Evolutionary conservation across 2,888 invertebrate species (phyloP).

Genomic region (Polydrusus cervinus): DNA sequence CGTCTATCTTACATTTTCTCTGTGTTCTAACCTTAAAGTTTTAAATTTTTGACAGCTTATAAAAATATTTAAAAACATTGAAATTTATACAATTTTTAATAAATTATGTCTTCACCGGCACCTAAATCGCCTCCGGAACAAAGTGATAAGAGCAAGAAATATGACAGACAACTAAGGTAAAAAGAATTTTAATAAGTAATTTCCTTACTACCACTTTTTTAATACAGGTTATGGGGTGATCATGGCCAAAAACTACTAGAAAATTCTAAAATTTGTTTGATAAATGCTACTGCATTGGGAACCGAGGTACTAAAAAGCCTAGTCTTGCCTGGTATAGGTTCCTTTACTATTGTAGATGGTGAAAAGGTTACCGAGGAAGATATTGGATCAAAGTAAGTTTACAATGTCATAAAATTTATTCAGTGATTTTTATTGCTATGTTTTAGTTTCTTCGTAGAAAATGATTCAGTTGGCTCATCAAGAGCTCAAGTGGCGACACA

Average conservation of each 20-base stretch:
- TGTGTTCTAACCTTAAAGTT: not conserved
- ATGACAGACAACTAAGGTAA: constrained; percentile 80
- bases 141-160: constrained; percentile 81
- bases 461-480: constrained; percentile 85
- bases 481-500: constrained; percentile 90
- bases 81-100: not conserved
- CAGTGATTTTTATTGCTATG: not conserved
- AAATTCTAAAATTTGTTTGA: constrained; percentile 90
- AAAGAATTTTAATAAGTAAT: not conserved
- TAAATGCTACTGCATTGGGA: constrained; percentile 94
- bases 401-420: not conserved
- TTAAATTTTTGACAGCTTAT: not conserved
- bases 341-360: constrained; percentile 94
- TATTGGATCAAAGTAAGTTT: constrained; percentile 90
- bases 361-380: constrained; percentile 91
- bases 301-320: constrained; percentile 97
- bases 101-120: constrained; percentile 76
- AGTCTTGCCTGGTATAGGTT: constrained; percentile 94
- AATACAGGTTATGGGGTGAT: constrained; percentile 94
- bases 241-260: constrained; percentile 95
- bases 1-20: too few relatives aligned
- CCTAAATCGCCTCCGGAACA: constrained; percentile 80
- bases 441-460: constrained; percentile 90
- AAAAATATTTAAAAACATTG: constrained; percentile 1
- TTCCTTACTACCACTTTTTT: not conserved